Evolutionary conservation across 2,797 vertebrate species (phyloP).

Genomic region (Pteronotus mesoamericanus): DNA sequence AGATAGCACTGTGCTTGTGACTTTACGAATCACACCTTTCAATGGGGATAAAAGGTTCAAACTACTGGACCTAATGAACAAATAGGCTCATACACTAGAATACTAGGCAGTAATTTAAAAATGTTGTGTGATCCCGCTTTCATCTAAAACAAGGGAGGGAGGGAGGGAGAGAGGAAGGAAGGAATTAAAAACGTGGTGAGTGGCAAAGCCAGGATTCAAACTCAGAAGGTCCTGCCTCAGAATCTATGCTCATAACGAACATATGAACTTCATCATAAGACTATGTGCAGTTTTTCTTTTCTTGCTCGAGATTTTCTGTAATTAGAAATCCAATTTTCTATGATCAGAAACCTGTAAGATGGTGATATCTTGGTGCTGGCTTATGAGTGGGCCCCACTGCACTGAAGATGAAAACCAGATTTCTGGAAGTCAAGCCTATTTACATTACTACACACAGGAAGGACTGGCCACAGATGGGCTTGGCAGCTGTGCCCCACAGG

Average conservation of each 20-base stretch:
- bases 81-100: background rate
- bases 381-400: background rate
- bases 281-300: background rate
- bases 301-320: background rate
- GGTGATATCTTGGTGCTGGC: background rate
- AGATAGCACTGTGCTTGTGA: background rate
- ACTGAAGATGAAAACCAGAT: background rate
- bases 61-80: background rate
- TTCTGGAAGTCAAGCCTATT: background rate
- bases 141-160: background rate
- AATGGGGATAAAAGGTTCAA: background rate
- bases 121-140: background rate
- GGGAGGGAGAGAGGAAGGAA: too few relatives aligned
- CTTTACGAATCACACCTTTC: background rate
- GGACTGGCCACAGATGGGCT: background rate
- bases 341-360: background rate
- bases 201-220: background rate
- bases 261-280: background rate
- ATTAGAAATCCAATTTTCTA: background rate
- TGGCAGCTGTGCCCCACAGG: background rate
- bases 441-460: background rate
- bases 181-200: background rate
- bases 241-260: background rate
- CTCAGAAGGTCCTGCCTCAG: background rate
- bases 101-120: background rate